Conservation (phyloP, 2,113 vertebrate species). For the Rhizomys pruinosus region DNA sequence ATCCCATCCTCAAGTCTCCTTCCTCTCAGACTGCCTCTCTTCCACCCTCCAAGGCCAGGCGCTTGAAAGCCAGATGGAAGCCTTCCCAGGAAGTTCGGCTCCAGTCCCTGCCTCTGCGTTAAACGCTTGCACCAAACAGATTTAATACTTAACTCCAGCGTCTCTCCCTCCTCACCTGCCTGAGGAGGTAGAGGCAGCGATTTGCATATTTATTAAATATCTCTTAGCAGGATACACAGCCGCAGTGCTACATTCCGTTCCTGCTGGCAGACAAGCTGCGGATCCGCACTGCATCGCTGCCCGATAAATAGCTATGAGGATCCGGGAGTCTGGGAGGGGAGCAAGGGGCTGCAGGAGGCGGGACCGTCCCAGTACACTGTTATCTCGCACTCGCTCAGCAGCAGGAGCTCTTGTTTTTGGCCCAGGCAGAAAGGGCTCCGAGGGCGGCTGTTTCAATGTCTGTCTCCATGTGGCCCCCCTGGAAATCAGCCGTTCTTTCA, state of each 20-base stretch:
- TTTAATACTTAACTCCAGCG: conserved; percentile 79
- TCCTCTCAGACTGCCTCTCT: neutral
- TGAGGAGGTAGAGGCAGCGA: conserved; percentile 82
- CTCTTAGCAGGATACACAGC: conserved; percentile 83
- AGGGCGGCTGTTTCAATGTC: neutral
- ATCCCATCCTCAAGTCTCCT: neutral
- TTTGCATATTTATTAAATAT: conserved; percentile 90
- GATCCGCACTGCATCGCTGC: rapidly evolving
- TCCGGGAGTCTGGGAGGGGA: neutral
- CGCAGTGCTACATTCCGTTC: conserved; percentile 66
- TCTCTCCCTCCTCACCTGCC: conserved; percentile 81
- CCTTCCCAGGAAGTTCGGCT: conserved; percentile 63
- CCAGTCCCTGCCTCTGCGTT: conserved; percentile 32
- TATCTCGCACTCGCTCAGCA: neutral
- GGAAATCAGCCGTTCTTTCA: neutral
- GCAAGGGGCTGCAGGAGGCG: neutral
- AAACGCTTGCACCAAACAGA: conserved; percentile 19
- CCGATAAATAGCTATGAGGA: conserved; percentile 21
- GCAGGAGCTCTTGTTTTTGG: neutral
- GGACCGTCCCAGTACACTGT: rapidly evolving
- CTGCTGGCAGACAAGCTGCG: conserved; percentile 58
- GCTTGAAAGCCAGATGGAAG: conserved; percentile 38
- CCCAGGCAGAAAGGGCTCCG: neutral
- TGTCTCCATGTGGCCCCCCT: neutral
- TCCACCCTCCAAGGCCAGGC: neutral